Base-by-base conservation (phyloP, 2,888 invertebrate genomes). In the Melipona beecheii region DNA sequence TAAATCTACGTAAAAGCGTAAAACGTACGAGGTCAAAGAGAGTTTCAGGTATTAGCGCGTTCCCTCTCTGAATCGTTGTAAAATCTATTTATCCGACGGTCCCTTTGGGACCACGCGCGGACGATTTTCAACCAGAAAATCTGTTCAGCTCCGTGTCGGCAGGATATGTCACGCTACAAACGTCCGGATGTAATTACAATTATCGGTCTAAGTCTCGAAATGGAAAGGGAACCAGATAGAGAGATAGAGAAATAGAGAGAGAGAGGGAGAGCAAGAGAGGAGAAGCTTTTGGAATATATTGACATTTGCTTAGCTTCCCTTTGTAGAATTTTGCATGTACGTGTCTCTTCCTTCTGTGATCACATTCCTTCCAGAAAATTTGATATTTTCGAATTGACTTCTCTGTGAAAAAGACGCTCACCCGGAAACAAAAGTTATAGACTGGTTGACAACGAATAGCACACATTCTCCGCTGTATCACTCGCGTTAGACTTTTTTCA, bases 101-200 rank as follows among this genome's bases (percentile, higher is more conserved):
- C 66, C 13, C 58, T 58, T 66, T 24, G 66, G 50, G 21, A 6
- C n/a, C 19, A 50, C 19, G 11, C n/a, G 31, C 56, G 19, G n/a
- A 43, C 9, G 21, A 74, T 66, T 66, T 66, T 21, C 60, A 50
- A 54, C 66, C 43, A 31, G 31, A 65, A 78, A 58, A 64, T 72
- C 49, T 64, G 56, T 58, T 43, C 65, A 19, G 21, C 65, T 43
- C 17, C 49, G n/a, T 27, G 49, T 36, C 6, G 24, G n/a, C 15
- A 24, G 31, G 27, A 56, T 74, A 31, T 24, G 6, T 65, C 54
- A 56, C n/a, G n/a, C 31, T 56, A 24, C 36, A 73, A 73, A 58
- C 50, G 56, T 56, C 15, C 73, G 56, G 27, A 27, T 68, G 52
- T 68, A 75, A 75, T 75, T 43, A 68, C 43, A 78, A 75, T 78